Evolutionary conservation across 2,113 vertebrate genomes (phyloP), one percentile per base, ranked within the genome.

Genomic region (Lamprotornis superbus): DNA sequence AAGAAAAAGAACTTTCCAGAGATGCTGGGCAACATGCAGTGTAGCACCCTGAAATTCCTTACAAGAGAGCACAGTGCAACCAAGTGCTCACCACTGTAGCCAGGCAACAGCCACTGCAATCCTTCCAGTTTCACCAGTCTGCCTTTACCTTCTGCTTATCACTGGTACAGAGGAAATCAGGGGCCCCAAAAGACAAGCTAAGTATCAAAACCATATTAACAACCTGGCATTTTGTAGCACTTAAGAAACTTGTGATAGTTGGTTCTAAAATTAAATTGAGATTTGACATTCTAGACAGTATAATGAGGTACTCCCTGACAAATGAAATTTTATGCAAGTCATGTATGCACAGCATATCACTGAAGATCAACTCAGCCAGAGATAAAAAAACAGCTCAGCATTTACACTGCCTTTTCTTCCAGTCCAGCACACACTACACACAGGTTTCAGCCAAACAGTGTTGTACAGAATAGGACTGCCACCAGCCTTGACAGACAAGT

Each of bases 11-110:
- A 74, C 15, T 67, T 74, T 28, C 5, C 80, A 76, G 60, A 91
- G 39, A 56, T 37, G 68, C 40, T 69, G n/a, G 63, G 60, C 35
- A 73, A 80, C 3, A 1, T 0, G 0, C 11, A 13, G 23, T 11
- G 15, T 3, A 77, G 40, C 23, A 21, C 20, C 47, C 33, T 27
- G 16, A 63, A 80, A 81, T 19, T 52, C 50, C 80, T 87, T 25
- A 39, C 19, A 47, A 1, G 2, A 35, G 9, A 65, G 59, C 8
- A 52, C n/a, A 50, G 28, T 0, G 3, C 46, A 65, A 20, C 4
- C 3, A 90, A 69, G 9, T 5, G 31, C 28, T 93, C 28, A 6
- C 57, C n/a, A 11, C 50, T 5, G 9, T 3, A 83, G 46, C 25
- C 82, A 67, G 33, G 40, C 49, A 84, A 53, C 0, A 39, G 30